phyloP scores from a whole-genome alignment of 2,113 vertebrate species.

The Formicarius rufipectus region DNA sequence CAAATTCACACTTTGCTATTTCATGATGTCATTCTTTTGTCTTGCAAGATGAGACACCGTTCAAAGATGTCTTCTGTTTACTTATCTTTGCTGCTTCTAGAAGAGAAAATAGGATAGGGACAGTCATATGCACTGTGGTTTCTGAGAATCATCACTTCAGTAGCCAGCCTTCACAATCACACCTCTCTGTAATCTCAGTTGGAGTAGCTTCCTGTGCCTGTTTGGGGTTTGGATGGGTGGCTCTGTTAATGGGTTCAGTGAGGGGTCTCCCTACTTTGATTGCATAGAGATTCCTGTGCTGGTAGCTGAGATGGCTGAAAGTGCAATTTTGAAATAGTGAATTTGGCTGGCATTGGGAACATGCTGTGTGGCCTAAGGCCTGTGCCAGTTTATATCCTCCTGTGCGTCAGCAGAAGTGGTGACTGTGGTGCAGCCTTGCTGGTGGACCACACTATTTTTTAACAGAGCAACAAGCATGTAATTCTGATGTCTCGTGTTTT shows the following conservation, averaged over 20 bases:
- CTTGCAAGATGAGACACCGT: neutral
- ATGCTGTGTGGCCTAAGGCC: neutral
- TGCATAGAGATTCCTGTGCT: neutral
- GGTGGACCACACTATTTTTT: neutral
- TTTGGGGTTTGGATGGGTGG: neutral
- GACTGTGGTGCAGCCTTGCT: neutral
- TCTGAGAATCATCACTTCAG: neutral
- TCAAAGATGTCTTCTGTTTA: neutral
- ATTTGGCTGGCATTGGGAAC: neutral
- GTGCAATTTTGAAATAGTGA: neutral
- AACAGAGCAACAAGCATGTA: neutral
- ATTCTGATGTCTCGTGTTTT: neutral
- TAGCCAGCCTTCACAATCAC: neutral
- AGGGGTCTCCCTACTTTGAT: neutral
- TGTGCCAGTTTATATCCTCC: neutral
- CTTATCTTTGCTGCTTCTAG: neutral
- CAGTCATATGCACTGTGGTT: neutral
- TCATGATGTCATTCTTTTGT: neutral
- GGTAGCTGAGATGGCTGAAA: neutral
- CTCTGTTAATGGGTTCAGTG: neutral
- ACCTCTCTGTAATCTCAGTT: neutral
- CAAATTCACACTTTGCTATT: neutral
- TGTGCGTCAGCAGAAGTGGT: neutral
- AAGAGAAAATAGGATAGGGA: neutral
- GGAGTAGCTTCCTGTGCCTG: neutral